Conservation (phyloP, 1,140 invertebrate species). For the Hypothenemus hampei region DNA sequence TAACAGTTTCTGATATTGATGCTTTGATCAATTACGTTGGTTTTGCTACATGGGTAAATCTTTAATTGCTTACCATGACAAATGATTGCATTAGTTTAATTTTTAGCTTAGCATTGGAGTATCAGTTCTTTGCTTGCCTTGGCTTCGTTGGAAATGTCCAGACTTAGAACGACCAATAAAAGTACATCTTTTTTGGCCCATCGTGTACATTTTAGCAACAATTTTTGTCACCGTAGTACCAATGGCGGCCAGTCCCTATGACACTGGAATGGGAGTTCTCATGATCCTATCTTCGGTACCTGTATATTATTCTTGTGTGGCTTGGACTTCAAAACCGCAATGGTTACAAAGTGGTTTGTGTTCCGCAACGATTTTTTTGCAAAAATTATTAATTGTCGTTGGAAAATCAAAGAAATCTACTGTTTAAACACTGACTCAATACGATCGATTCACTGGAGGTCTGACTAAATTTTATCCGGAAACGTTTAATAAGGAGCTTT, state of each 20-base stretch:
- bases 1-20: conserved; percentile 88
- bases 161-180: conserved; percentile 87
- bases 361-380: conserved; percentile 58
- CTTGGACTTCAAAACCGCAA: conserved; percentile 82
- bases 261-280: conserved; percentile 90
- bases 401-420: conserved; percentile 59
- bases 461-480: too few species aligned
- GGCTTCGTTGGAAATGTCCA: conserved; percentile 84
- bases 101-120: conserved; percentile 90
- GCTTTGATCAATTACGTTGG: conserved; percentile 97
- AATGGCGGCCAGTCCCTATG: conserved; percentile 85
- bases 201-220: conserved; percentile 86
- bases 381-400: conserved; percentile 62
- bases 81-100: too few species aligned
- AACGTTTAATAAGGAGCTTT: too few species aligned
- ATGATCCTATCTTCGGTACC: conserved; percentile 93
- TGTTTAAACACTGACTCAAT: too few species aligned
- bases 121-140: conserved; percentile 88
- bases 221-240: conserved; percentile 93
- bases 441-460: too few species aligned
- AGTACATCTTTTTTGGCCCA: conserved; percentile 86
- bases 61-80: too few species aligned
- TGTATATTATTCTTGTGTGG: conserved; percentile 86
- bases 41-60: conserved; percentile 95
- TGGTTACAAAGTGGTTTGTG: conserved; percentile 65